Base-by-base conservation (phyloP, 2,888 invertebrate genomes). In the Fragum whitleyi region DNA sequence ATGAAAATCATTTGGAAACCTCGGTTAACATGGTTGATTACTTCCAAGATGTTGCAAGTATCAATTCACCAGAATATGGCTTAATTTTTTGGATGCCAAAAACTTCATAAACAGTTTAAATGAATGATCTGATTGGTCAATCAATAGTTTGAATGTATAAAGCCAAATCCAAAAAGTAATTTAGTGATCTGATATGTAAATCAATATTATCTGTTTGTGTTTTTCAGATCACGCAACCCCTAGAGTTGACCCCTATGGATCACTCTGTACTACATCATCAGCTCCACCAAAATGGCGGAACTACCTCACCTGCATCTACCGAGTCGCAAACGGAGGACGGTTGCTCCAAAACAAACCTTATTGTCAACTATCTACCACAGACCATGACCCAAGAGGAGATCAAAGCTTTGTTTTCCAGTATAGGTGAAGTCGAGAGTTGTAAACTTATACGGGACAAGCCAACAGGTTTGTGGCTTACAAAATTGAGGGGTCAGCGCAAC, bases 321-420 rank as follows among this genome's bases (percentile, higher is more conserved):
- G 89, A 86, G 53, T 90, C 90, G 61, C 90, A 90, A 75, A 87
- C 84, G 59, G 92, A 92, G 68, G 91, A 91, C 68, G 89, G 89
- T 53, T 89, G 89, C 71, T 91, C 91, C 79, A 92, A 92, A 87
- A 99, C 99, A 91, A 99, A 99, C 95, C 96, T 99, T 90, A 99
- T 99, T 95, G 99, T 99, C 93, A 99, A 99, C 95, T 99, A 99
- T 95, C 96, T 99, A 95, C 99, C 99, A 85, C 99, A 99, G 95
- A 98, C 97, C 91, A 99, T 99, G 99, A 98, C 98, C 77, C 99
- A 99, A 95, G 99, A 99, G 95, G 99, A 99, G 95, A 99, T 99
- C 87, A 96, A 99, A 86, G 98, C 98, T 77, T 96, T 99, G 74
- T 99, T 99, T 95, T 97, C 98, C 76, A 98, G 98, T 94, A 98